Evolutionary conservation across 1,140 invertebrate genomes (phyloP).

Genomic region (Pachypsylla venusta): DNA sequence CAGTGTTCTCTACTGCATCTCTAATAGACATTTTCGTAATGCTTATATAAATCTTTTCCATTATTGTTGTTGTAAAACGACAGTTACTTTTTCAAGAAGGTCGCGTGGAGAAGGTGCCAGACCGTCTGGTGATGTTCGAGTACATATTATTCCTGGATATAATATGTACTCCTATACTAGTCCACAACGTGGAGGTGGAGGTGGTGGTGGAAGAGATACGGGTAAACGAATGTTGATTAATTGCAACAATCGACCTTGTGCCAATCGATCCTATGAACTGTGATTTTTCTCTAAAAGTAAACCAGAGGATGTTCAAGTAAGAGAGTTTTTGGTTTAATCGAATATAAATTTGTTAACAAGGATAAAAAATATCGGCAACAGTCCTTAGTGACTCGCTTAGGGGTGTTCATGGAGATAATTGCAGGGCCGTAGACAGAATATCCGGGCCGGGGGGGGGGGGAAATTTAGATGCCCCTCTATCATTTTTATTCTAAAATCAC

Average conservation of each 20-base stretch:
- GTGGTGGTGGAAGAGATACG: too few species aligned
- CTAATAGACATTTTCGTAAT: conserved; percentile 50
- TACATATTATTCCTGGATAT: conserved; percentile 60
- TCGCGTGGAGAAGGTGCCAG: conserved; percentile 38
- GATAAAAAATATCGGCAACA: too few species aligned
- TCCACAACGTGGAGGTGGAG: conserved; percentile 32
- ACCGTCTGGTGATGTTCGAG: conserved; percentile 47
- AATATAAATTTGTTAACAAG: too few species aligned
- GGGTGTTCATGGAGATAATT: too few species aligned
- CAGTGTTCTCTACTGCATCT: conserved; percentile 46
- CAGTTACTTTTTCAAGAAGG: conserved; percentile 49
- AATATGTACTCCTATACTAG: conserved; percentile 52
- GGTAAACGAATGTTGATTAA: not conserved
- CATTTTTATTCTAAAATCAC: too few species aligned
- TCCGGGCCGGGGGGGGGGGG: too few species aligned
- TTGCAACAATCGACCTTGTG: not conserved
- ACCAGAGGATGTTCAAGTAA: not conserved
- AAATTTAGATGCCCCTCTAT: too few species aligned
- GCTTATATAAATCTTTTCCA: conserved; percentile 63
- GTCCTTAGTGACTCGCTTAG: too few species aligned
- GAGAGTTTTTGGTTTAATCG: not conserved
- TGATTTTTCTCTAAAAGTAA: not conserved
- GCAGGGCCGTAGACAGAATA: too few species aligned
- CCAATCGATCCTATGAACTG: conserved; percentile 3
- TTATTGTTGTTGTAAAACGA: conserved; percentile 70